Evolutionary conservation across 2,888 invertebrate genomes (phyloP), one percentile per base, ranked within the genome.

Genomic region (Microctonus brassicae): DNA sequence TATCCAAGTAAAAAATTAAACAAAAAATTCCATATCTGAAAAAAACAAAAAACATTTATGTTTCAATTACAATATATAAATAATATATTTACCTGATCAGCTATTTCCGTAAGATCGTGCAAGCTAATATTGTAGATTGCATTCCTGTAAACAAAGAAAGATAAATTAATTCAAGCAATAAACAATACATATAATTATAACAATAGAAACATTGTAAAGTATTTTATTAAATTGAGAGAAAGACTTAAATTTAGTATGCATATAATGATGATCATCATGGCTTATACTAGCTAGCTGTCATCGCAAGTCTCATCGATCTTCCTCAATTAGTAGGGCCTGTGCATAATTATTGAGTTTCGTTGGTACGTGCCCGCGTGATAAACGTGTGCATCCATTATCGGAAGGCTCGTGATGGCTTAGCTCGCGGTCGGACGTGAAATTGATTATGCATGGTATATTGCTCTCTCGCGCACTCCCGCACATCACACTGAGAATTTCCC

Each of bases 71-170:
- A n/a, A n/a, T n/a, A n/a, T n/a, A n/a, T n/a, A n/a, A n/a, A n/a
- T n/a, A n/a, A n/a, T n/a, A 13, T 10, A 81, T 86, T 82, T 89
- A 93, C 94, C 92, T 93, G 91, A 82, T 93, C 92, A 76, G 91
- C 89, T 79, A 90, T 89, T 89, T 96, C 95, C 79, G 92, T 91
- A 84, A 97, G 91, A 84, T 95, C 94, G 86, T 91, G 92, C 80
- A 96, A 90, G 87, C 96, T 97, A 87, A 97, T 92, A 89, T 97
- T 97, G 90, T 96, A 97, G 80, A 97, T 93, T 81, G 93, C 92
- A 89, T 97, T 97, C 88, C 97, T 95, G 91, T 53, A 76, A 68
- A 65, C 20, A 47, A 53, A 55, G 10, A 55, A 13, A 55, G n/a
- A 26, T 20, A 10, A 7, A 26, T 22, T 6, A 17, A 63, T 63